Conservation (phyloP, 2,113 vertebrate genomes). For the Charadrius vociferus region DNA sequence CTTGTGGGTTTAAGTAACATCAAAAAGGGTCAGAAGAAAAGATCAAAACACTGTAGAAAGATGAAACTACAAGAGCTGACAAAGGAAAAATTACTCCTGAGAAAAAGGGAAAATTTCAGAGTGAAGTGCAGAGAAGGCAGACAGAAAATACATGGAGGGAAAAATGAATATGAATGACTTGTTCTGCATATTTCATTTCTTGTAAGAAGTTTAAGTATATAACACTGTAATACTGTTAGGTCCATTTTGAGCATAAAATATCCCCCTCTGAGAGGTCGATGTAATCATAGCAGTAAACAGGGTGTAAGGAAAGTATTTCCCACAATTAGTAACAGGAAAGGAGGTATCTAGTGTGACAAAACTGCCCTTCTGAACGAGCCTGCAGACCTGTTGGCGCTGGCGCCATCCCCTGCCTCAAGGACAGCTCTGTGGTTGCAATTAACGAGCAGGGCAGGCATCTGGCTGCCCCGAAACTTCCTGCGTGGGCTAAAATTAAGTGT, state of each 20-base stretch:
- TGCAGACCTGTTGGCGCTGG: background rate
- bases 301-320: background rate
- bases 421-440: fast-evolving
- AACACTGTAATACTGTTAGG: background rate
- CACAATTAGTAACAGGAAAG: background rate
- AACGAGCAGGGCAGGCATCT: background rate
- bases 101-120: background rate
- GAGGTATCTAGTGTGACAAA: background rate
- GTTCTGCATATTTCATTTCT: background rate
- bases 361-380: fast-evolving
- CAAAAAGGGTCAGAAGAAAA: background rate
- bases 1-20: background rate
- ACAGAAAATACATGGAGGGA: fast-evolving
- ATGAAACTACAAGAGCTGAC: background rate
- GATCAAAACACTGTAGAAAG: background rate
- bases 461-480: background rate
- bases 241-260: background rate
- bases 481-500: background rate
- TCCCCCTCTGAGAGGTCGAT: background rate
- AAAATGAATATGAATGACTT: background rate
- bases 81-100: background rate
- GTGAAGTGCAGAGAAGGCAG: background rate
- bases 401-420: background rate
- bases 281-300: background rate
- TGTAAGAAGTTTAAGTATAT: background rate